A percentile compares a stretch with the other conserved stretches of the same genome.
Conservation (phyloP, 2,888 invertebrate species). For the Celastrina argiolus region DNA sequence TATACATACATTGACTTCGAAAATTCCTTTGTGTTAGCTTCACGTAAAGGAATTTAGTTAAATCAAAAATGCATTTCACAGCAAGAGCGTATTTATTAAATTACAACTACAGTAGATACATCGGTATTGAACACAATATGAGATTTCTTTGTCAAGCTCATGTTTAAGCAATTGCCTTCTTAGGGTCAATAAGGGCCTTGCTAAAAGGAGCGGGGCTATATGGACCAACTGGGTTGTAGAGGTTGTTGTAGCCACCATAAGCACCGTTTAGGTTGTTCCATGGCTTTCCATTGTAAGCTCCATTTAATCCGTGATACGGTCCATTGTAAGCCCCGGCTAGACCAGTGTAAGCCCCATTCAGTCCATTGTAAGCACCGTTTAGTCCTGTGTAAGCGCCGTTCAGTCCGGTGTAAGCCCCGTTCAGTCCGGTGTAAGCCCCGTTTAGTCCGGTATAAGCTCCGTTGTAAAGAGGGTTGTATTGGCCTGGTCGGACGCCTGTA, state of each 20-base stretch:
- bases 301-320: conserved; percentile 26
- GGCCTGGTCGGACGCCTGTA: conserved; percentile 28
- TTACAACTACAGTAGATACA: not conserved
- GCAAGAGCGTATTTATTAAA: not conserved
- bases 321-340: conserved; percentile 15
- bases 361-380: conserved; percentile 22
- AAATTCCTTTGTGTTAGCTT: too few relatives aligned
- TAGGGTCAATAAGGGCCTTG: conserved; percentile 17
- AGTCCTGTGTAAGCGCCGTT: conserved; percentile 43
- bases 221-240: conserved; percentile 26
- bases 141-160: not conserved
- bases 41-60: not conserved
- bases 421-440: conserved; percentile 39
- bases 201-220: conserved; percentile 36
- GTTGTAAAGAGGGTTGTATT: conserved; percentile 38
- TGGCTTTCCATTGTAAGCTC: conserved; percentile 1
- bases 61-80: not conserved
- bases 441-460: conserved; percentile 28
- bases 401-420: conserved; percentile 33
- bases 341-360: not conserved
- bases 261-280: not conserved
- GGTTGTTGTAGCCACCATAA: conserved; percentile 15
- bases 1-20: too few relatives aligned
- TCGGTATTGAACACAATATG: conserved; percentile 1
- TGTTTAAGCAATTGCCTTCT: not conserved